A percentile compares a stretch with the other conserved stretches of the same genome.
phyloP scores from a whole-genome alignment of 1,140 invertebrate genomes.

The Hycleus cichorii region DNA sequence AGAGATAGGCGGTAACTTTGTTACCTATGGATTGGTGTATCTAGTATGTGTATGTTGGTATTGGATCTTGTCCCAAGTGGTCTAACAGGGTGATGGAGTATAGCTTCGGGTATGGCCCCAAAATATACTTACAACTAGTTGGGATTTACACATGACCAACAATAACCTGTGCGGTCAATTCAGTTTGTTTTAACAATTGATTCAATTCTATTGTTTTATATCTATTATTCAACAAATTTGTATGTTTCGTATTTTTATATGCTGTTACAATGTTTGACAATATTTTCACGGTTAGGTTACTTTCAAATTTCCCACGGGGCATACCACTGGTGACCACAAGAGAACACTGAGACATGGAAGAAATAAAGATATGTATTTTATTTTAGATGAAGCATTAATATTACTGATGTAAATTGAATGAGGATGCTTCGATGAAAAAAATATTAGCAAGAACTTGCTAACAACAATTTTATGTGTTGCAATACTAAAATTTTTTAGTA shows the following conservation, averaged over 20 bases:
- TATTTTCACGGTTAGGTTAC: constrained; percentile 31
- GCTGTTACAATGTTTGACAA: constrained; percentile 27
- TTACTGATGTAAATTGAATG: too few relatives aligned
- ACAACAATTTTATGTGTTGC: too few relatives aligned
- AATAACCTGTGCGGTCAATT: constrained; percentile 18
- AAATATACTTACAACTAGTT: constrained; percentile 16
- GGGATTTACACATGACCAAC: constrained; percentile 23
- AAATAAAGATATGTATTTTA: too few relatives aligned
- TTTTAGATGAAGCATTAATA: too few relatives aligned
- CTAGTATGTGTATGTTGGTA: background rate
- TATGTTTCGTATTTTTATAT: constrained; percentile 28
- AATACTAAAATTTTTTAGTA: too few relatives aligned
- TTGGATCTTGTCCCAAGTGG: constrained; percentile 13
- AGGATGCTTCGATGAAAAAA: too few relatives aligned
- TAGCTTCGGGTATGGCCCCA: constrained; percentile 18
- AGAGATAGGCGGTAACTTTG: constrained; percentile 1
- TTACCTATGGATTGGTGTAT: too few relatives aligned
- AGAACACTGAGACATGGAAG: too few relatives aligned
- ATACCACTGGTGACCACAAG: too few relatives aligned
- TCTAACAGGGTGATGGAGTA: constrained; percentile 22
- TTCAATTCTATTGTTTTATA: constrained; percentile 17
- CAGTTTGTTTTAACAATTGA: constrained; percentile 26
- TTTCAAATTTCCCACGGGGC: constrained; percentile 30
- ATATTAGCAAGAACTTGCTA: too few relatives aligned
- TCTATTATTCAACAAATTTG: constrained; percentile 22